phyloP scores from a whole-genome alignment of 2,113 vertebrate species.

The Esox niger region DNA sequence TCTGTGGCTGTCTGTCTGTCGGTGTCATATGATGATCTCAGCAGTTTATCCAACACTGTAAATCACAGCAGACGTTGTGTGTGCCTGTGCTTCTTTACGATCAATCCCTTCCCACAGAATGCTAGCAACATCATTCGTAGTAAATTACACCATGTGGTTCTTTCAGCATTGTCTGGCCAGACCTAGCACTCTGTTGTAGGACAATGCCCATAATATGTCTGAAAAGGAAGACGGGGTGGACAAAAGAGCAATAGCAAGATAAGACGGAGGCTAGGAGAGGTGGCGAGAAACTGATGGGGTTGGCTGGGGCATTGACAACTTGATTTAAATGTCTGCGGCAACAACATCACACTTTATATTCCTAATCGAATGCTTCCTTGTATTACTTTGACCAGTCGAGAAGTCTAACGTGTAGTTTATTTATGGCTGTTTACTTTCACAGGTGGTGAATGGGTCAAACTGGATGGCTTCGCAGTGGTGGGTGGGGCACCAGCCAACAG shows the following conservation, averaged over 20 bases:
- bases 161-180: constrained; percentile 42
- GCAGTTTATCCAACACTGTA: constrained; percentile 14
- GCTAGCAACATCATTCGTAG: constrained; percentile 39
- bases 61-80: constrained; percentile 39
- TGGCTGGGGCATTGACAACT: neutral
- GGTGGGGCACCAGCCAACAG: constrained; percentile 65
- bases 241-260: constrained; percentile 1
- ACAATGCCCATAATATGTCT: constrained; percentile 22
- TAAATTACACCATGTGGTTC: constrained; percentile 53
- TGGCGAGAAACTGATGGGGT: neutral
- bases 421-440: constrained; percentile 14
- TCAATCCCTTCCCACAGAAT: constrained; percentile 41
- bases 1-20: no score
- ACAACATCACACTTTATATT: neutral
- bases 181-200: constrained; percentile 11
- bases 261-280: neutral
- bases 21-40: neutral
- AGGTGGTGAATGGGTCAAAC: constrained; percentile 76
- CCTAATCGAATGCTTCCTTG: neutral
- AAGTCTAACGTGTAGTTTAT: neutral
- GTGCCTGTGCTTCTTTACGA: constrained; percentile 38
- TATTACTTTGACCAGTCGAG: neutral
- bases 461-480: constrained; percentile 76
- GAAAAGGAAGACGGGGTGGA: neutral
- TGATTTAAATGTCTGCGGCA: neutral